Base-by-base conservation (phyloP, 2,888 invertebrate genomes). In the Andrena marginata region DNA sequence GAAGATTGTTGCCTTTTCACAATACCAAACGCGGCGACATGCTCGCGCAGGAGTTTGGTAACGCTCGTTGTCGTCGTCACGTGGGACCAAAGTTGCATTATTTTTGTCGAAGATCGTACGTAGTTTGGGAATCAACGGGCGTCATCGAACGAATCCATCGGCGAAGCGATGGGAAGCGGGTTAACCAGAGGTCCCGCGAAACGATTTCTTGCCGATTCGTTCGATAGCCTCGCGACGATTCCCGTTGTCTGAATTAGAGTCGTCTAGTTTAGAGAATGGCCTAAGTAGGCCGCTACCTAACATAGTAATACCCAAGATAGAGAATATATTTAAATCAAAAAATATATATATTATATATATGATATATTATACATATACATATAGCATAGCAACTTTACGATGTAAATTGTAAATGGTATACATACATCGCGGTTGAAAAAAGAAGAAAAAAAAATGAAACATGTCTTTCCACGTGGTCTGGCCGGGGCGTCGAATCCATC, bases 281-380 rank as follows among this genome's bases (percentile, higher is more conserved):
- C 89, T 89, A 86, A 84, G 20, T 23, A 64, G 87, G 80, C 71
- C 77, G 59, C 68, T 77, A 85, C 62, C 81, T 89, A 84, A 86
- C 74, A 83, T 87, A 86, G 77, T n/a, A 88, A 48, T 79, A 88
- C 80, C 79, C 85, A 77, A 89, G 79, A 89, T 91, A 91, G 88
- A 91, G 84, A 87, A 80, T 90, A 88, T 91, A 91, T 90, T 91
- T 89, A 88, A 90, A 90, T 86, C 77, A 84, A 89, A 90, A 89
- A 65, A 79, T 84, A 82, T 77, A 87, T 80, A 82, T 77, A 78
- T 76, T 87, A 86, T 90, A 87, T 87, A 87, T 86, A 89, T 87
- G 74, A 77, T 82, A 89, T 85, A 80, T 87, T 82, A 81, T 83
- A 85, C 70, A 75, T 82, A 81, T 83, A 85, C 70, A 75, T 79